Conservation (phyloP, 2,113 vertebrate genomes). For the Pachyramphus minor region DNA sequence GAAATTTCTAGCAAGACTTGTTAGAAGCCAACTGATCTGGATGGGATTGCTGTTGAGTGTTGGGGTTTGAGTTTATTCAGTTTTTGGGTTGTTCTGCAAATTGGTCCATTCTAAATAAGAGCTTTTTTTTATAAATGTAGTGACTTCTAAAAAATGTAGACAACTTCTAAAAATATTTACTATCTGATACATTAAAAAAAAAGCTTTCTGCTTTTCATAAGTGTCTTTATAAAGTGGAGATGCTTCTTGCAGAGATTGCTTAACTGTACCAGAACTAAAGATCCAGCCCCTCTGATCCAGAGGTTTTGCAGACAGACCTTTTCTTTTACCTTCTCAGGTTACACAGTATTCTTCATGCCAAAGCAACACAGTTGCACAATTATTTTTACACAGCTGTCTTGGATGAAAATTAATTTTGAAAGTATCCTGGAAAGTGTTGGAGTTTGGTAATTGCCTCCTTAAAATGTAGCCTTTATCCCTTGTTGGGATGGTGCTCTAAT, state of each 20-base stretch:
- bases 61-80: neutral
- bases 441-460: neutral
- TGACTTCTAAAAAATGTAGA: neutral
- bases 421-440: neutral
- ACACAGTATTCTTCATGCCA: neutral
- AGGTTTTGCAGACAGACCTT: neutral
- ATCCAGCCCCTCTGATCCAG: neutral
- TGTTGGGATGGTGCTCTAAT: neutral
- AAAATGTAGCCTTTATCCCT: neutral
- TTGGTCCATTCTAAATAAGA: neutral
- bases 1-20: neutral
- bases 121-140: neutral
- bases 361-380: neutral
- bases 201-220: neutral
- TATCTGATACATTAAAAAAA: neutral
- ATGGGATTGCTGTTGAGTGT: neutral
- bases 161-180: neutral
- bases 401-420: neutral
- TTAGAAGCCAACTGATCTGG: neutral
- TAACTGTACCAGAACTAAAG: neutral
- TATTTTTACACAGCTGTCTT: neutral
- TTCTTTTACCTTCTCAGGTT: neutral
- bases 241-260: neutral
- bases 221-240: neutral
- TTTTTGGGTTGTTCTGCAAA: neutral